Evolutionary conservation across 2,113 vertebrate genomes (phyloP).

Genomic region (Zapus hudsonius): DNA sequence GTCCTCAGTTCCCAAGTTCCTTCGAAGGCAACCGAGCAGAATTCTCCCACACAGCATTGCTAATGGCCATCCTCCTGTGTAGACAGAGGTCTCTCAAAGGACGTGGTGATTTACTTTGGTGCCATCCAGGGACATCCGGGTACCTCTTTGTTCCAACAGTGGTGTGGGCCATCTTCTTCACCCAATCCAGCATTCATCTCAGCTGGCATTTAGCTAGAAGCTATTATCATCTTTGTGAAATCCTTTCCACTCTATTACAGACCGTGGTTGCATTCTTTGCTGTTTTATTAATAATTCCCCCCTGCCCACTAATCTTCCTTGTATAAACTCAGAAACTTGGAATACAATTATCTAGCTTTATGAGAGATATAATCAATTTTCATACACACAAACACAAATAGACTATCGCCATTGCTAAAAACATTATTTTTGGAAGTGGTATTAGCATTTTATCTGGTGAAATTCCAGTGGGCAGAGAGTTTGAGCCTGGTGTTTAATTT

Average conservation of each 20-base stretch:
- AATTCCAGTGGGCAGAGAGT: slow-evolving; percentile 77
- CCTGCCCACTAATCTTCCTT: not conserved
- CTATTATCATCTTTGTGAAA: not conserved
- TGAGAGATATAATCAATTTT: not conserved
- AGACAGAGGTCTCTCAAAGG: slow-evolving; percentile 41
- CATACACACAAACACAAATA: slow-evolving; percentile 8
- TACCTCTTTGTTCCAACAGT: not conserved
- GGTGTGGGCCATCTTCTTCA: not conserved
- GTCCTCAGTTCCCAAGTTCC: not conserved
- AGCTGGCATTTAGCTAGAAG: not conserved
- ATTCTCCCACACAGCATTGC: not conserved
- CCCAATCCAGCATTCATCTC: not conserved
- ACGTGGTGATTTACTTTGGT: slow-evolving; percentile 54
- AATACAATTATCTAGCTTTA: not conserved
- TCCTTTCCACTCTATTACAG: not conserved
- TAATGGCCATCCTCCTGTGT: not conserved
- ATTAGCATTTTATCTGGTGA: slow-evolving; percentile 74
- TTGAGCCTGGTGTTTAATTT: slow-evolving; percentile 85
- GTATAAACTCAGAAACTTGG: not conserved
- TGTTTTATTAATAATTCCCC: slow-evolving; percentile 12
- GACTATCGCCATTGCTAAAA: not conserved
- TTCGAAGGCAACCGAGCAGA: not conserved
- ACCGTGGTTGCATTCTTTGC: not conserved
- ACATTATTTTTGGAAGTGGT: slow-evolving; percentile 17
- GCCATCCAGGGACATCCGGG: not conserved